Conservation (phyloP, 2,797 vertebrate genomes). For the Karalla daura region DNA sequence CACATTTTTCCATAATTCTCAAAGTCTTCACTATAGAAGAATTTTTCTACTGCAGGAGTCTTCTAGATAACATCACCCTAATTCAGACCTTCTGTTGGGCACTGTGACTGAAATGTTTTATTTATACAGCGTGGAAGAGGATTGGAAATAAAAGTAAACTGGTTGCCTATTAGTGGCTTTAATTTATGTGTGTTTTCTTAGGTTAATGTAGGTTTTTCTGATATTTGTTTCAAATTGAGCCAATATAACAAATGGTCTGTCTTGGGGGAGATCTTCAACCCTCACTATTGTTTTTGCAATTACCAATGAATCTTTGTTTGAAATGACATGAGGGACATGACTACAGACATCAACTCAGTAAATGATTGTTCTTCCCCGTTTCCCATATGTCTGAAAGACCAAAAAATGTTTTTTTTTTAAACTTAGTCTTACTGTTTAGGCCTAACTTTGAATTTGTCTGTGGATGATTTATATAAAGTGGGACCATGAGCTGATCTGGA, state of each 20-base stretch:
- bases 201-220: no score
- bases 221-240: no score
- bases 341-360: background rate
- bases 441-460: background rate
- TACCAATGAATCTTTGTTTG: background rate
- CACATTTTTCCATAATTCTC: slow-evolving; percentile 12
- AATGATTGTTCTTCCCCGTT: background rate
- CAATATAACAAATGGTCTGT: no score
- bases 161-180: background rate
- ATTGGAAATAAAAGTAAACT: background rate
- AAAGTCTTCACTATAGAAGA: slow-evolving; percentile 2
- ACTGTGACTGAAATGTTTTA: background rate
- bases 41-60: background rate
- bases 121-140: background rate
- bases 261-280: no score
- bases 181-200: no score
- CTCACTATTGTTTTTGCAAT: no score
- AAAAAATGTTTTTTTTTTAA: background rate
- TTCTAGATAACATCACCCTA: background rate
- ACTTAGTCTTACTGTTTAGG: background rate
- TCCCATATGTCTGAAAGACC: no score
- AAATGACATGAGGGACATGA: background rate
- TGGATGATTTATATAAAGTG: background rate
- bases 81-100: background rate
- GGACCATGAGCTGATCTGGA: no score